These are phyloP conservation scores for Drosophila subobscura DNA, from an alignment of 1,140 invertebrate species.

Conservation along the genomic window DNA sequence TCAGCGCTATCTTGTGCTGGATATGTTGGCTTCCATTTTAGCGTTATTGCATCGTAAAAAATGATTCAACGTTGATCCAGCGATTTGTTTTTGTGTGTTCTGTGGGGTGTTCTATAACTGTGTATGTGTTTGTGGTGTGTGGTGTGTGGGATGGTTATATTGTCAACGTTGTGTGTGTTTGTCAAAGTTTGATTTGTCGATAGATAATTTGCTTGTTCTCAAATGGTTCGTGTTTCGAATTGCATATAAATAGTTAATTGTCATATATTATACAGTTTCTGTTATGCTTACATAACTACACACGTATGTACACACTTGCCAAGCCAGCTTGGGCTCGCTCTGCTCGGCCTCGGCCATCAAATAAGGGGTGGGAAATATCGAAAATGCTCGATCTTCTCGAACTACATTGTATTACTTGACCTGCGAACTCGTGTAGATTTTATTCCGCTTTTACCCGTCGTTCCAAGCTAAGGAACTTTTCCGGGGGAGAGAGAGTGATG, in stretches of 20 bases:
- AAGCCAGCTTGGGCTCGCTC: neutral
- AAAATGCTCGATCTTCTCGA: conserved; percentile 17
- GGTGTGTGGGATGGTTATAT: conserved; percentile 48
- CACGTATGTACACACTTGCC: conserved; percentile 61
- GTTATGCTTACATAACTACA: conserved; percentile 56
- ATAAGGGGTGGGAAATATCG: conserved; percentile 9
- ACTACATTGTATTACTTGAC: conserved; percentile 60
- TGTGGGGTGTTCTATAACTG: too few relatives aligned
- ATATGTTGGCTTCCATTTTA: conserved; percentile 68
- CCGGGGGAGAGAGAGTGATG: conserved; percentile 51
- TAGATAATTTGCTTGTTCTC: conserved; percentile 70
- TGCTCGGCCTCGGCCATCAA: too few relatives aligned
- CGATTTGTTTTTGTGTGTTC: conserved; percentile 13
- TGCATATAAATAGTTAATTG: conserved; percentile 29
- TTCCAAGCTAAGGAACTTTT: conserved; percentile 71
- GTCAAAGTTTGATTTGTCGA: conserved; percentile 67
- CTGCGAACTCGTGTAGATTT: conserved; percentile 56
- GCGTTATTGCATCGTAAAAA: conserved; percentile 14
- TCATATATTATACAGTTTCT: conserved; percentile 71
- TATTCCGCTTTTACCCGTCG: conserved; percentile 53
- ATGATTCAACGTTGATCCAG: conserved; percentile 29
- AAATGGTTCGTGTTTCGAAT: conserved; percentile 38
- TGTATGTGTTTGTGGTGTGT: conserved; percentile 15
- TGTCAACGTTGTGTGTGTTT: conserved; percentile 63
- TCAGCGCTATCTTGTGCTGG: conserved; percentile 29